phyloP scores from a whole-genome alignment of 2,888 invertebrate genomes.

The Apotomis capreana region DNA sequence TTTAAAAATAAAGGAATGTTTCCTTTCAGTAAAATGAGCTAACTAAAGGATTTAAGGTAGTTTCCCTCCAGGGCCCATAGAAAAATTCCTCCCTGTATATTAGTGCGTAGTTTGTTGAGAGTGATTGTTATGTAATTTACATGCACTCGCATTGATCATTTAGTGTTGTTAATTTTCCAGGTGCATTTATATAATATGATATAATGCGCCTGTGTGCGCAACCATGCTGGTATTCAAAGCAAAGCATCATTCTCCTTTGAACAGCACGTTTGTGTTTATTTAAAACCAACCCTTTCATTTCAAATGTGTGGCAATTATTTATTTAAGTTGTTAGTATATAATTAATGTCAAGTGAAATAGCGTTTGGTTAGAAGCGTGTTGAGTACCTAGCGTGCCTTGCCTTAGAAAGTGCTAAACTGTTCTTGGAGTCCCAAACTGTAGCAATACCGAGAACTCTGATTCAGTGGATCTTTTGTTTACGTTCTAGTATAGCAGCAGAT shows the following conservation, averaged over 20 bases:
- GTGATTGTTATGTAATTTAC: slow-evolving; percentile 13
- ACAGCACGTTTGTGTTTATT: slow-evolving; percentile 9
- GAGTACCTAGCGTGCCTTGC: slow-evolving; percentile 34
- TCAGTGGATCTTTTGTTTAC: slow-evolving; percentile 8
- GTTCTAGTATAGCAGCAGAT: slow-evolving; percentile 43
- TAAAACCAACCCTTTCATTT: slow-evolving; percentile 20
- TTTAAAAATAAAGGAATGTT: too few species aligned
- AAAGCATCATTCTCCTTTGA: slow-evolving; percentile 23
- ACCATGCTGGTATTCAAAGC: slow-evolving; percentile 33
- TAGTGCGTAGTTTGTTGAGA: slow-evolving; percentile 15
- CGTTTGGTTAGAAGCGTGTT: slow-evolving; percentile 35
- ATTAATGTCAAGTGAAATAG: slow-evolving; percentile 16
- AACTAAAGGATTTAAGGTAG: too few species aligned
- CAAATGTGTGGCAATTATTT: slow-evolving; percentile 25
- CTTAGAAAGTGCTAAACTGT: slow-evolving; percentile 15
- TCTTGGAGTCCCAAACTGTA: slow-evolving; percentile 19
- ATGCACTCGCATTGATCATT: slow-evolving; percentile 22
- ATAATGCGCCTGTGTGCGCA: slow-evolving; percentile 33
- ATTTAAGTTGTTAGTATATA: slow-evolving; percentile 9
- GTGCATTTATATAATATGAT: slow-evolving; percentile 32
- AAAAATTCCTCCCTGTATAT: too few species aligned
- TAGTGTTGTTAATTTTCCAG: slow-evolving; percentile 18
- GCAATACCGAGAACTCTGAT: slow-evolving; percentile 7
- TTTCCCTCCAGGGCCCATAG: too few species aligned
- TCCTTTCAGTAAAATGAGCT: too few species aligned